phyloP scores from a whole-genome alignment of 2,113 vertebrate genomes.

The Noturus placidus region DNA sequence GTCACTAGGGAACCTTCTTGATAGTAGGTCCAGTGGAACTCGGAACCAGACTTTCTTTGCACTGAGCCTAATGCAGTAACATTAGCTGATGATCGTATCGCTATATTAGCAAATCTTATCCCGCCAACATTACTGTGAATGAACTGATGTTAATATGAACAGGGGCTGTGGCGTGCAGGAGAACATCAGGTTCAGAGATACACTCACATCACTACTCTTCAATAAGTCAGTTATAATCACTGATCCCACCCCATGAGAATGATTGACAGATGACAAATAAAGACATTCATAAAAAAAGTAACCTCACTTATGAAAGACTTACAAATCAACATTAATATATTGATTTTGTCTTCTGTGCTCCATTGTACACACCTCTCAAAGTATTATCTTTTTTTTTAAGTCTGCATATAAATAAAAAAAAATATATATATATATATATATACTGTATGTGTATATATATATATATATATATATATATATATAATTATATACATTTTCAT shows the following conservation, averaged over 20 bases:
- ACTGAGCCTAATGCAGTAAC: background rate
- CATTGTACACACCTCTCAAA: constrained; percentile 60
- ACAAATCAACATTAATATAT: background rate
- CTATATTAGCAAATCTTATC: constrained; percentile 21
- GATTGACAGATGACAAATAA: background rate
- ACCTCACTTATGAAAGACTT: background rate
- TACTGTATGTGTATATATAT: no score
- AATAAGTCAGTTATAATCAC: background rate
- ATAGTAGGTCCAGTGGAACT: background rate
- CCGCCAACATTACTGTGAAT: background rate
- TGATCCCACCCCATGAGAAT: background rate
- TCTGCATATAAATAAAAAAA: background rate
- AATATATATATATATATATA: no score
- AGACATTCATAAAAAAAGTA: background rate
- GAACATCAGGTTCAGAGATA: background rate
- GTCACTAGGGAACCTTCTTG: background rate
- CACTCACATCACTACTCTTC: no score
- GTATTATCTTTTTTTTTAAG: constrained; percentile 66
- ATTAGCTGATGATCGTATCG: background rate
- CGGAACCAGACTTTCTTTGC: background rate
- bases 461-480: background rate
- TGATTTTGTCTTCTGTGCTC: constrained; percentile 5
- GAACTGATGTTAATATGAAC: background rate
- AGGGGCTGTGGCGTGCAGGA: background rate
- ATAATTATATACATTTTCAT: constrained; percentile 25